Percentiles rank a stretch among this genome's conserved stretches.
These are phyloP conservation scores for Tapirus indicus DNA, from an alignment of 2,797 vertebrate genomes.

Conservation along the genomic window DNA sequence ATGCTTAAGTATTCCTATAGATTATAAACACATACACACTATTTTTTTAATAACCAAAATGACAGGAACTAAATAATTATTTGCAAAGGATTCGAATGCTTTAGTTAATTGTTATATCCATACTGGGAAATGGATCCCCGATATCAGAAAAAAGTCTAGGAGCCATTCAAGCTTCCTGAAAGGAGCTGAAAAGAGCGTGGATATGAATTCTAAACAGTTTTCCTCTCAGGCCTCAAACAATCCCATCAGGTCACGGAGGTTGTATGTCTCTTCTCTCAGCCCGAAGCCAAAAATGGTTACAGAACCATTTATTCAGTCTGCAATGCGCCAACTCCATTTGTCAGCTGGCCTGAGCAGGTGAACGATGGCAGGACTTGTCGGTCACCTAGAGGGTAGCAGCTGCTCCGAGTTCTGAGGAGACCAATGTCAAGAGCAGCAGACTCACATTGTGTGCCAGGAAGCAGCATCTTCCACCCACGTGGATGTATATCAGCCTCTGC, in stretches of 20 bases:
- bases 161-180: slow-evolving; percentile 32
- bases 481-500: slow-evolving; percentile 2
- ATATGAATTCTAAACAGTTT: slow-evolving; percentile 50
- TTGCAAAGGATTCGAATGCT: background rate
- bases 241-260: background rate
- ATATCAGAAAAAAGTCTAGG: slow-evolving; percentile 9
- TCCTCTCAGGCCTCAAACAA: slow-evolving; percentile 45
- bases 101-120: background rate
- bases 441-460: background rate
- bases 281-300: background rate
- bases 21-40: slow-evolving; percentile 17
- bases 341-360: slow-evolving; percentile 58
- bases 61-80: slow-evolving; percentile 18
- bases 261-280: background rate
- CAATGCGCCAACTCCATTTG: background rate
- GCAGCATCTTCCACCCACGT: background rate
- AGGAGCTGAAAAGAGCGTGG: background rate
- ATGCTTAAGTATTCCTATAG: slow-evolving; percentile 9
- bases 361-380: background rate
- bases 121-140: background rate
- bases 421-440: background rate
- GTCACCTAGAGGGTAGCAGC: slow-evolving; percentile 72
- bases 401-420: slow-evolving; percentile 52
- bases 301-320: slow-evolving; percentile 44
- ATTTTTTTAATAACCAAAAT: slow-evolving; percentile 32